Conservation (phyloP, 1,140 invertebrate genomes). For the Bactericera cockerelli region DNA sequence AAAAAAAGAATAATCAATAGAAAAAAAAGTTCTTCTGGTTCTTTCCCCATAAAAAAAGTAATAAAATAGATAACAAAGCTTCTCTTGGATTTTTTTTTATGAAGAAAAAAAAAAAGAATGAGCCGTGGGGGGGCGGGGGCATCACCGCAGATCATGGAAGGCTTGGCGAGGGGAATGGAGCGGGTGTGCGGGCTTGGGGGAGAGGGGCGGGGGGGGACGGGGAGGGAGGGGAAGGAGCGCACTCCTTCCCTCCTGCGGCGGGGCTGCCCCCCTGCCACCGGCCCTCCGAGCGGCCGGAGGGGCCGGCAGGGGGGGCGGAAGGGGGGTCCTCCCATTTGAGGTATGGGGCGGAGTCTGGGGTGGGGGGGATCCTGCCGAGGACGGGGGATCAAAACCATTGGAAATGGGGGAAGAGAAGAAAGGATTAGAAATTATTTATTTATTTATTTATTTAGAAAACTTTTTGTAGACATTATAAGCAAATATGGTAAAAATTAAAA, state of each 20-base stretch:
- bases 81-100: no score
- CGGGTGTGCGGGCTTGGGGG: constrained; percentile 36
- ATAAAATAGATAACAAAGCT: no score
- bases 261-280: constrained; percentile 35
- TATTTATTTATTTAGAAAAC: no score
- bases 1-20: no score
- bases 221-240: constrained; percentile 40
- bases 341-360: constrained; percentile 14
- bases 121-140: constrained; percentile 79
- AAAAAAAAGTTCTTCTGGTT: no score
- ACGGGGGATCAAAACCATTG: not conserved
- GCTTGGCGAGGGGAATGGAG: constrained; percentile 42
- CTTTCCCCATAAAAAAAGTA: no score
- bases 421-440: no score
- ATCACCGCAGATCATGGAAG: constrained; percentile 63
- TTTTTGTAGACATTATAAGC: no score
- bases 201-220: constrained; percentile 26
- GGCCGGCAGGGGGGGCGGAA: constrained; percentile 22
- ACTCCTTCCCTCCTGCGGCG: constrained; percentile 43
- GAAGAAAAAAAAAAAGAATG: no score
- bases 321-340: constrained; percentile 24
- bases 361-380: not conserved
- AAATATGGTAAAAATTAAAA: no score
- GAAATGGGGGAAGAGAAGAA: no score
- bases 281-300: no score